Conservation (phyloP, 2,113 vertebrate genomes). For the Pseudonaja textilis region DNA sequence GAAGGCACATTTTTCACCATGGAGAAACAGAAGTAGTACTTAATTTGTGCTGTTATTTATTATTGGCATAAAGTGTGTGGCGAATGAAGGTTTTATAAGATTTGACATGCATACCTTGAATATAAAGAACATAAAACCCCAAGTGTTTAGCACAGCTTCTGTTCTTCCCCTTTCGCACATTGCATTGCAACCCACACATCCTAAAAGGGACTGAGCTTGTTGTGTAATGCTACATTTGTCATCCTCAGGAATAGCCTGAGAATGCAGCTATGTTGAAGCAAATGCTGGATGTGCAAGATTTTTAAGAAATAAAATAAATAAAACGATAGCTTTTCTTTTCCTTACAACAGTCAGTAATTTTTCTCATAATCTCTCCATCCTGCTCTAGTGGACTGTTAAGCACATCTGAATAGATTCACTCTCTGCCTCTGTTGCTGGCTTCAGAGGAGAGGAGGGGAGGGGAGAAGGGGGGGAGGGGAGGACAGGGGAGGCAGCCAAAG, state of each 20-base stretch:
- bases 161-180: neutral
- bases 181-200: neutral
- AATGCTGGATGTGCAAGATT: neutral
- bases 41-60: neutral
- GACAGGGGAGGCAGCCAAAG: neutral
- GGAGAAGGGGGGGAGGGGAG: too few relatives aligned
- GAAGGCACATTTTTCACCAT: neutral
- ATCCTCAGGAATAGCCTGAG: neutral
- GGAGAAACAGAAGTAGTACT: neutral
- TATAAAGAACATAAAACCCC: neutral
- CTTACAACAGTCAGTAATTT: neutral
- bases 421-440: neutral
- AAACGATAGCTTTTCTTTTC: neutral
- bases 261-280: slow-evolving; percentile 5
- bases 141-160: neutral
- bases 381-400: neutral
- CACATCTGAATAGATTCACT: neutral
- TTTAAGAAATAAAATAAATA: neutral
- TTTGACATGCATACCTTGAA: slow-evolving; percentile 6
- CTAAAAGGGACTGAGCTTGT: neutral
- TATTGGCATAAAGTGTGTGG: slow-evolving; percentile 2
- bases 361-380: neutral
- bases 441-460: neutral
- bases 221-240: neutral
- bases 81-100: neutral